phyloP scores from a whole-genome alignment of 2,888 invertebrate genomes.

The Nudaria mundana region DNA sequence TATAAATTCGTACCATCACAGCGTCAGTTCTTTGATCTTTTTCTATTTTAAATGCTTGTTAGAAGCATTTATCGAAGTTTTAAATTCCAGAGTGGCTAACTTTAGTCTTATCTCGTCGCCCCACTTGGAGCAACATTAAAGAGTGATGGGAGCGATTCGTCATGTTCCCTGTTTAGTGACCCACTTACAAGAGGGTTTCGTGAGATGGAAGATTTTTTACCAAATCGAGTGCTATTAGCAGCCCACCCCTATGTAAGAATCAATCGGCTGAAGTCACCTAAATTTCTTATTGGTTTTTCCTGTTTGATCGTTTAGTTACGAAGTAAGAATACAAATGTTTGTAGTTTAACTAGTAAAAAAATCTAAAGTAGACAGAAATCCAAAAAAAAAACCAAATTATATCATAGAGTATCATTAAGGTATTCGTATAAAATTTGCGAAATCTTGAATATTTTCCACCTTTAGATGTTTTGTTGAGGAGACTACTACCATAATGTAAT shows the following conservation, averaged over 20 bases:
- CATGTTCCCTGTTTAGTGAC: slow-evolving; percentile 66
- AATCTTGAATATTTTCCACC: not conserved
- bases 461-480: no score
- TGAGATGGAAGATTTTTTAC: slow-evolving; percentile 43
- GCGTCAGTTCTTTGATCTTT: not conserved
- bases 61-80: slow-evolving; percentile 45
- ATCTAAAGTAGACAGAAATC: no score
- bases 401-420: no score
- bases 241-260: slow-evolving; percentile 50
- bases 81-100: slow-evolving; percentile 43
- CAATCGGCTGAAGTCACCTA: slow-evolving; percentile 52
- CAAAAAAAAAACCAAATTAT: no score
- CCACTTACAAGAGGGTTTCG: slow-evolving; percentile 54
- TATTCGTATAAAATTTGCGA: no score
- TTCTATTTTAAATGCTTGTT: slow-evolving; percentile 25
- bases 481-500: no score
- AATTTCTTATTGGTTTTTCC: slow-evolving; percentile 52
- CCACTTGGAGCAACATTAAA: slow-evolving; percentile 50
- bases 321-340: slow-evolving; percentile 14
- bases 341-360: no score
- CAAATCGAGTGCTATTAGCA: slow-evolving; percentile 44
- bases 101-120: slow-evolving; percentile 59
- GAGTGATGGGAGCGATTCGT: slow-evolving; percentile 70
- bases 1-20: not conserved
- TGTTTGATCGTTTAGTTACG: slow-evolving; percentile 36